phyloP scores from a whole-genome alignment of 2,797 vertebrate species.

The Protonibea diacanthus region DNA sequence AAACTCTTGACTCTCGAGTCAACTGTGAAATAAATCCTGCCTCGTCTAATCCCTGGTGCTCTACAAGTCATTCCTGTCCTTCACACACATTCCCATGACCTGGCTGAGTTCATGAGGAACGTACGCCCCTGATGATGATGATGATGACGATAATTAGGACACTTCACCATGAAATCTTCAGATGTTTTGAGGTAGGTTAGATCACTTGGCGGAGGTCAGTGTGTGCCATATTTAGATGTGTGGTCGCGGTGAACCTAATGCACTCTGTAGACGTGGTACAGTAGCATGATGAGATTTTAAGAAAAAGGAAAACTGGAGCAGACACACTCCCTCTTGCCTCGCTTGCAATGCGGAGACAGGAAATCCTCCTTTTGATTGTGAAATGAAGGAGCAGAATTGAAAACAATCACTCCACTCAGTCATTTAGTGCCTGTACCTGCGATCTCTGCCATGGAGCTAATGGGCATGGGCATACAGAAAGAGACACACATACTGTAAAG shows the following conservation, averaged over 20 bases:
- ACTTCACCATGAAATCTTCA: conserved; percentile 58
- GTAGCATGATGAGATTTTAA: conserved; percentile 59
- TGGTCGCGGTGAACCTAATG: conserved; percentile 65
- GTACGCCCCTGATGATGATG: conserved; percentile 27
- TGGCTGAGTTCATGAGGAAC: conserved; percentile 50
- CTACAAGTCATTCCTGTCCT: conserved; percentile 43
- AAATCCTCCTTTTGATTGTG: conserved; percentile 86
- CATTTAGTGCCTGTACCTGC: conserved; percentile 57
- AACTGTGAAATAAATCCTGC: conserved; percentile 36
- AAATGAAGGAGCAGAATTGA: conserved; percentile 67
- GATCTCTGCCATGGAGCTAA: conserved; percentile 24
- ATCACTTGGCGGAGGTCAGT: conserved; percentile 47
- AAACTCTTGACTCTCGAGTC: conserved; percentile 38
- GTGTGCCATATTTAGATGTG: conserved; percentile 48
- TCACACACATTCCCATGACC: conserved; percentile 58
- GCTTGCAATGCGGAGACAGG: conserved; percentile 77
- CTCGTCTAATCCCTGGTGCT: conserved; percentile 41
- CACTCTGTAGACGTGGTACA: conserved; percentile 55
- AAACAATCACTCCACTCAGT: conserved; percentile 64
- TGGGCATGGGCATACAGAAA: conserved; percentile 31
- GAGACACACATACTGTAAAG: conserved; percentile 8
- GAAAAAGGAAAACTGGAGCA: conserved; percentile 70
- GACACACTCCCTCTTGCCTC: conserved; percentile 65
- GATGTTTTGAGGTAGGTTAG: conserved; percentile 38
- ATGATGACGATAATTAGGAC: conserved; percentile 61